These are phyloP conservation scores for Octopus bimaculoides DNA, from an alignment of 1,140 invertebrate species.

Conservation along the genomic window DNA sequence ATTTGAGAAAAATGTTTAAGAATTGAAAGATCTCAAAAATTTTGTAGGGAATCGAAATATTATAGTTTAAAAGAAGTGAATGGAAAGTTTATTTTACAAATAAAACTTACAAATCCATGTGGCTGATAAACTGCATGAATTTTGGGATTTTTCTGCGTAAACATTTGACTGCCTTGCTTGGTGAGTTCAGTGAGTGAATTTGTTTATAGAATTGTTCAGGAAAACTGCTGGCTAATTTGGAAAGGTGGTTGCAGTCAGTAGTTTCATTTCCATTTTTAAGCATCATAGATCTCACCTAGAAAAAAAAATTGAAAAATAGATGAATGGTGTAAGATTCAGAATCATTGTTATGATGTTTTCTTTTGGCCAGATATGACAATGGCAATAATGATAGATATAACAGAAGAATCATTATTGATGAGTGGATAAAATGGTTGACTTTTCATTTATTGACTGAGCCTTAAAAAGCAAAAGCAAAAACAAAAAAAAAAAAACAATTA, in stretches of 20 bases:
- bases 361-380: not conserved
- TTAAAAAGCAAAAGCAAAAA: too few species aligned
- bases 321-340: not conserved
- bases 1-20: not conserved
- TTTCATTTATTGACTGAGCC: too few species aligned
- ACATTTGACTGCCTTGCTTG: not conserved
- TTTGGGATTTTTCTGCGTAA: not conserved
- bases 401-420: not conserved
- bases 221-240: not conserved
- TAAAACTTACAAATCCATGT: not conserved
- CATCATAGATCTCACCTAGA: not conserved
- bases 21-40: not conserved
- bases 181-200: not conserved
- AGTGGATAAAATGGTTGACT: too few species aligned
- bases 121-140: not conserved
- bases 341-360: not conserved
- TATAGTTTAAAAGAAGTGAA: too few species aligned
- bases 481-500: too few species aligned
- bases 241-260: not conserved
- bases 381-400: not conserved
- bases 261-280: not conserved
- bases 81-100: not conserved
- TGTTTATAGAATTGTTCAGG: not conserved
- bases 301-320: not conserved
- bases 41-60: too few species aligned